Percentiles rank a stretch among this genome's conserved stretches.
Conservation (phyloP, 2,113 vertebrate species). For the Colistium nudipinnis region DNA sequence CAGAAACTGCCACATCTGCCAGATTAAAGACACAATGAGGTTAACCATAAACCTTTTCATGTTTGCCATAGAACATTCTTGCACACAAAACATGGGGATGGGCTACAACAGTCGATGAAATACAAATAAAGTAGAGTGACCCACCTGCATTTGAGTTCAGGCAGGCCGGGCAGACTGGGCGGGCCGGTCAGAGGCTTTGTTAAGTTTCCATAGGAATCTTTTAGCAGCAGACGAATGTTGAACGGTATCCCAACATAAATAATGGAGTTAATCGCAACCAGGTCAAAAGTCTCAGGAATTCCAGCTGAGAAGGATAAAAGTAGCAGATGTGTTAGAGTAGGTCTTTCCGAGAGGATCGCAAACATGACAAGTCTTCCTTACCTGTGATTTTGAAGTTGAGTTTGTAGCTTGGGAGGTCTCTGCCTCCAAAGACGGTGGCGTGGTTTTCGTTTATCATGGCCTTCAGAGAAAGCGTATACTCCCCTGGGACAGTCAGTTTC, state of each 20-base stretch:
- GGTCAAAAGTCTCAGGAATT: slow-evolving; percentile 82
- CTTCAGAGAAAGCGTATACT: slow-evolving; percentile 87
- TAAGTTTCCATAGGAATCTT: slow-evolving; percentile 86
- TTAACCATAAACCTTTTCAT: not conserved
- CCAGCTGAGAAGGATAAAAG: slow-evolving; percentile 79
- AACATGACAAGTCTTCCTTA: slow-evolving; percentile 42
- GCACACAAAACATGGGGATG: not conserved
- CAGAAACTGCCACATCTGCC: not conserved
- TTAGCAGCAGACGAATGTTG: slow-evolving; percentile 85
- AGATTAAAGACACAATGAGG: not conserved
- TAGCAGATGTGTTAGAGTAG: not conserved
- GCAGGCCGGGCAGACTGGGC: too few relatives aligned
- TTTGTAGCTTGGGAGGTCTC: slow-evolving; percentile 82
- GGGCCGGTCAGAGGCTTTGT: slow-evolving; percentile 71
- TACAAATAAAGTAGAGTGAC: not conserved
- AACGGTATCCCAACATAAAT: slow-evolving; percentile 87
- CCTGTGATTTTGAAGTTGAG: slow-evolving; percentile 89
- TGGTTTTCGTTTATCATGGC: slow-evolving; percentile 85
- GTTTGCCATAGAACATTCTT: not conserved
- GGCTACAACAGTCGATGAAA: not conserved
- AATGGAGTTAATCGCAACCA: slow-evolving; percentile 73
- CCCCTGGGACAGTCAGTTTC: slow-evolving; percentile 84
- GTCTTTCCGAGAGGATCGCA: not conserved
- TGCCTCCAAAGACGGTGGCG: slow-evolving; percentile 81
- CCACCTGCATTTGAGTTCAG: slow-evolving; percentile 82